Evolutionary conservation across 2,888 invertebrate species (phyloP).

Genomic region (Venusia cambrica): DNA sequence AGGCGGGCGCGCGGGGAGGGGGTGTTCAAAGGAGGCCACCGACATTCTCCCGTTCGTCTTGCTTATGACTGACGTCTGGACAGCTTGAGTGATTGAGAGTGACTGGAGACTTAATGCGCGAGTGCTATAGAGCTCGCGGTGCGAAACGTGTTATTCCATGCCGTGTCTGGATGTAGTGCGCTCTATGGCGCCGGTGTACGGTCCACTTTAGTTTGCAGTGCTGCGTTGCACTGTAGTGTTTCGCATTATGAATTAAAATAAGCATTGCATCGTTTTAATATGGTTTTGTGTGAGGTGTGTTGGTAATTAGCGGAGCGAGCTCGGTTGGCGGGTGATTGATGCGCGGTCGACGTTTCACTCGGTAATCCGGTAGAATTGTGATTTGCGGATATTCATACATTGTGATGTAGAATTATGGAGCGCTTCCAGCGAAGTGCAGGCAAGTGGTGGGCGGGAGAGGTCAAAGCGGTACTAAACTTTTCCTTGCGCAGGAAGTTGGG

Average conservation of each 20-base stretch:
- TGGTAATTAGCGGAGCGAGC: conserved; percentile 60
- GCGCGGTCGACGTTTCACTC: conserved; percentile 38
- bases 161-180: conserved; percentile 39
- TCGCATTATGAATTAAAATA: conserved; percentile 66
- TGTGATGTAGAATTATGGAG: conserved; percentile 20
- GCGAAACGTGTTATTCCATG: conserved; percentile 43
- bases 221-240: conserved; percentile 19
- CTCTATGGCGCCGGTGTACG: conserved; percentile 43
- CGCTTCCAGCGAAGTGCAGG: too few species aligned
- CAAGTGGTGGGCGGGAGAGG: conserved; percentile 3
- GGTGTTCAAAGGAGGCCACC: conserved; percentile 59
- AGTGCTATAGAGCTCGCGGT: conserved; percentile 50
- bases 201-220: conserved; percentile 33
- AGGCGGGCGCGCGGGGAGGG: conserved; percentile 40
- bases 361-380: too few species aligned
- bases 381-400: conserved; percentile 23
- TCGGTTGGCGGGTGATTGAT: conserved; percentile 51
- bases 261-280: conserved; percentile 65
- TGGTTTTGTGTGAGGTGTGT: conserved; percentile 52
- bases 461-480: conserved; percentile 6
- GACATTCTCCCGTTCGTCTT: conserved; percentile 76
- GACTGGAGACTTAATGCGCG: conserved; percentile 78
- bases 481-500: conserved; percentile 9
- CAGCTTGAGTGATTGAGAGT: conserved; percentile 80
- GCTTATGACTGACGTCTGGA: conserved; percentile 79